phyloP scores from a whole-genome alignment of 2,888 invertebrate genomes.

The Monoplex corrugatus region DNA sequence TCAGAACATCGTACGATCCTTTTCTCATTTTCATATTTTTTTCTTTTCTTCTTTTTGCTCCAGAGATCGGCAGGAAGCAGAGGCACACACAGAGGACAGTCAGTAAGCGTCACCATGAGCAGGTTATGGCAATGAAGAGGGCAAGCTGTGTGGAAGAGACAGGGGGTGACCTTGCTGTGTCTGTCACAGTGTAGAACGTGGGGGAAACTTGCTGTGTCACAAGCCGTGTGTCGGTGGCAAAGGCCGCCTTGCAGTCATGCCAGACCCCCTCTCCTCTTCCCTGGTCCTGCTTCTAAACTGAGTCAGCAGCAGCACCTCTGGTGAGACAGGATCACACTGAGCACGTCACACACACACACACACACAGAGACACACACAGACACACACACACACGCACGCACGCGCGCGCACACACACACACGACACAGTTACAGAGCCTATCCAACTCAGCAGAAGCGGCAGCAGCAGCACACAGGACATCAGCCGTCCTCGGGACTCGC shows the following conservation, averaged over 20 bases:
- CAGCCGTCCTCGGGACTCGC: neutral
- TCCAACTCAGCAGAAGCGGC: too few relatives aligned
- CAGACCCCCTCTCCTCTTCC: neutral
- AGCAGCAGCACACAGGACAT: neutral
- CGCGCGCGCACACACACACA: neutral
- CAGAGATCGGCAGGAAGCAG: too few relatives aligned
- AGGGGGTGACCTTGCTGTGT: too few relatives aligned
- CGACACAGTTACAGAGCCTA: neutral
- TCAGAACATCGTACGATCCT: neutral
- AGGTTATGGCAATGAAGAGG: too few relatives aligned
- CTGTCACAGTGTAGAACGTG: too few relatives aligned
- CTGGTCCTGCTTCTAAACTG: neutral
- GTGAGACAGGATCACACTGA: neutral
- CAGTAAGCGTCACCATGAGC: too few relatives aligned
- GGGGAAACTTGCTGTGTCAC: too few relatives aligned
- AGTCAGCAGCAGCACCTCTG: neutral
- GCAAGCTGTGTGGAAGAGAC: neutral
- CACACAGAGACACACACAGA: neutral
- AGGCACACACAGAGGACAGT: too few relatives aligned
- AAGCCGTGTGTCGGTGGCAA: neutral
- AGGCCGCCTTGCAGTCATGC: neutral
- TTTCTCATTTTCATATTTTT: too few relatives aligned
- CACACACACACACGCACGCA: too few relatives aligned
- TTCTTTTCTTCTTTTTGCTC: too few relatives aligned
- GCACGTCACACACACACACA: neutral